Evolutionary conservation across 2,797 vertebrate genomes (phyloP).

Genomic region (Fringilla coelebs): DNA sequence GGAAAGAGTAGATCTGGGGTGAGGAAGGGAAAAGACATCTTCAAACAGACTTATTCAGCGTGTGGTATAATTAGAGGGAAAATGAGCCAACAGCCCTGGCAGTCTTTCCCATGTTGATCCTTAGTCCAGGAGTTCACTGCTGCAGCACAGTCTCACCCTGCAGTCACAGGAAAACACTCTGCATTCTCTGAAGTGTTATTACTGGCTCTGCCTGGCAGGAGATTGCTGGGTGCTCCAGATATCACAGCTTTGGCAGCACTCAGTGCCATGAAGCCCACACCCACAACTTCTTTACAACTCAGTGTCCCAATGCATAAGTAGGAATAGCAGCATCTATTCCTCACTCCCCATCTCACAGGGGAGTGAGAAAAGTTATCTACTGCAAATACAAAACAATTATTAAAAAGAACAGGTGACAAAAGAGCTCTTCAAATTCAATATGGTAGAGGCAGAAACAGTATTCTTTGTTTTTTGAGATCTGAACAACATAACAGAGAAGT

Average conservation of each 20-base stretch:
- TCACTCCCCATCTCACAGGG: not conserved
- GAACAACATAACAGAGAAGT: not conserved
- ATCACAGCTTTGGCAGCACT: not conserved
- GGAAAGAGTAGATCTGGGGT: not conserved
- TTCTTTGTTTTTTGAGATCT: not conserved
- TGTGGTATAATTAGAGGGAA: not conserved
- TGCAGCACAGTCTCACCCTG: not conserved
- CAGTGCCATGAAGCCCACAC: not conserved
- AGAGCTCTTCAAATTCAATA: not conserved
- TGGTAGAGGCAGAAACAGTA: not conserved
- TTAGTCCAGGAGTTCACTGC: not conserved
- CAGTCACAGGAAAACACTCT: not conserved
- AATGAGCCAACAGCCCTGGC: not conserved
- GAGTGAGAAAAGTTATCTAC: not conserved
- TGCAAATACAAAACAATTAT: not conserved
- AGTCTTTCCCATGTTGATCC: not conserved
- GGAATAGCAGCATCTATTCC: not conserved
- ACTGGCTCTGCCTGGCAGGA: not conserved
- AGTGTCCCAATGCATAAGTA: not conserved
- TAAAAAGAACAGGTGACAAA: not conserved
- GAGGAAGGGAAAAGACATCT: not conserved
- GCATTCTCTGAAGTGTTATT: not conserved
- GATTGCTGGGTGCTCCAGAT: not conserved
- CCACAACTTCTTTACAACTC: not conserved
- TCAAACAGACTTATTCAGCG: not conserved